Base-by-base conservation (phyloP, 2,113 vertebrate genomes). In the Pomatostomus ruficeps region DNA sequence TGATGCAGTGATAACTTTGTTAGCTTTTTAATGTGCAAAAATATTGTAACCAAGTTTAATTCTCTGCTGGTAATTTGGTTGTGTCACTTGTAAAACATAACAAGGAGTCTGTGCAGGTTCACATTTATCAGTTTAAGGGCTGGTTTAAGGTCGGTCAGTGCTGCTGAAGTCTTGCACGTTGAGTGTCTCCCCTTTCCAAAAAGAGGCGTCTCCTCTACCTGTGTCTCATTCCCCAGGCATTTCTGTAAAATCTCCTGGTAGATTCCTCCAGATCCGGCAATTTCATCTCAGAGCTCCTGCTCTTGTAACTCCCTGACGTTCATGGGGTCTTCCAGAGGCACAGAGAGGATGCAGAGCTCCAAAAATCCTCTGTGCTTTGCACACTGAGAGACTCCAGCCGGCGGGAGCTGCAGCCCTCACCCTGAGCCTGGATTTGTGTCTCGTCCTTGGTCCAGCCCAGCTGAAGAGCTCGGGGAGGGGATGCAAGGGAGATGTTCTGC, bases 391-490 rank as follows among this genome's bases (percentile, higher is more conserved):
- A 8, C 22, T 45, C 11, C 2, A 0, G 46, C 14, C 42, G 31
- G 17, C 3, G 20, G 10, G 38, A 51, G 55, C 25, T 70, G 26
- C 46, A 14, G 7, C 5, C 3, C 16, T 63, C n/a, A 18, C 14
- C 19, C 36, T 2, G 1, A 8, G 26, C 6, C n/a, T 49, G 28
- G 11, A 10, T 33, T 5, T 68, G 17, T 19, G 3, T 42, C 7
- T 68, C 5, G 1, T 49, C 38, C 38, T 66, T 78, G 29, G 14
- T 23, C 21, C 61, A 57, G 54, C 58, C 21, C 14, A 71, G 31
- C 54, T 68, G 58, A 8, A 12, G 40, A 75, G 19, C 28, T 81
- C 61, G 45, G 43, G 35, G 43, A 88, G 52, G 14, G 42, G 14
- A 46, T 58, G 38, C 25, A 48, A 2, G 61, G 51, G 25, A 62